Evolutionary conservation across 2,888 invertebrate genomes (phyloP), one percentile per base, ranked within the genome.

Genomic region (Biston betularia): DNA sequence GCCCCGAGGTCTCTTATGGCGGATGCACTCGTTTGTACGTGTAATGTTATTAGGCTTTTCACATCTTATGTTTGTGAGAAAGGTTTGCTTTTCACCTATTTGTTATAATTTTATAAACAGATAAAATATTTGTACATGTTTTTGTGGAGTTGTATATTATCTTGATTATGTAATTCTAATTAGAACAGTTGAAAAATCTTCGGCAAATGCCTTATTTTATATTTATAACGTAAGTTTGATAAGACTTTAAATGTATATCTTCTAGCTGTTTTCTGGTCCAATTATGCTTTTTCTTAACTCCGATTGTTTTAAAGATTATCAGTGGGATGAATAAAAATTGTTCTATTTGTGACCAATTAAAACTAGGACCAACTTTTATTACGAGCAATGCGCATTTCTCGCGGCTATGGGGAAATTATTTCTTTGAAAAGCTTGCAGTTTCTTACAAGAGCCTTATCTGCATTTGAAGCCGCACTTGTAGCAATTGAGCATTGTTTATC

Each of bases 341-440:
- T 56, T 65, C 53, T 50, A 60, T 65, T 65, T 55, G 55, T 50
- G 33, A 56, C 56, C 65, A 65, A 57, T 65, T 65, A 65, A 65
- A 65, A 65, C 65, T 61, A 55, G 40, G 55, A 34, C 40, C 45
- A 65, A 65, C 56, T 65, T 65, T 61, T 61, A 61, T 53, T 57
- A 61, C 56, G 46, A 14, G 45, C 50, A 15, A 61, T 52, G 46
- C 33, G 45, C 50, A 15, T 64, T 59, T 64, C 65, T 65, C 38
- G 60, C 35, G 55, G 59, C 54, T 45, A 48, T 24, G n/a, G 60
- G 34, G 11, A 42, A 63, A 63, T 56, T 50, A 49, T 63, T 63
- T 56, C 63, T 63, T 42, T 63, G 44, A 56, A 38, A 50, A 56
- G 49, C 42, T 63, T 56, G 48, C 49, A 44, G 35, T 63, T 55